Evolutionary conservation across 2,888 invertebrate species (phyloP).

Genomic region (Neuroscelio doddi): DNA sequence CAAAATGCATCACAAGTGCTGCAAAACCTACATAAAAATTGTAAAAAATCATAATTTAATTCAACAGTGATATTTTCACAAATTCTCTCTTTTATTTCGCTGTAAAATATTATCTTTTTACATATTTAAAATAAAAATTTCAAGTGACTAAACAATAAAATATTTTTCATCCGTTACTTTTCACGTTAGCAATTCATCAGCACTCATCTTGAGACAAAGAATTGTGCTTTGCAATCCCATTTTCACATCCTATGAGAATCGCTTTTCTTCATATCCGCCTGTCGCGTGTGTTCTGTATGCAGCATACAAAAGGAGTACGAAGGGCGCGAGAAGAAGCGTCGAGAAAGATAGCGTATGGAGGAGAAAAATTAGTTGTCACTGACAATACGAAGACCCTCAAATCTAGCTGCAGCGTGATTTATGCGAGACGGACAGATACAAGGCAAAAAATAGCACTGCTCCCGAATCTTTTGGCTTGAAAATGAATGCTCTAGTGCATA

Average conservation of each 20-base stretch:
- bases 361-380: slow-evolving; percentile 62
- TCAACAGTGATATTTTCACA: too few species aligned
- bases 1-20: too few species aligned
- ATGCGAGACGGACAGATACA: too few species aligned
- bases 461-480: too few species aligned
- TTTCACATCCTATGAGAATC: slow-evolving; percentile 7
- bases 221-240: slow-evolving; percentile 5
- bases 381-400: slow-evolving; percentile 42
- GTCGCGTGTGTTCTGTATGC: slow-evolving; percentile 8
- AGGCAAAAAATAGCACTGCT: too few species aligned
- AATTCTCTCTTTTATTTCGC: too few species aligned
- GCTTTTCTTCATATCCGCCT: slow-evolving; percentile 23
- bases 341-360: slow-evolving; percentile 37
- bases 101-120: too few species aligned
- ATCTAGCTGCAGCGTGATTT: slow-evolving; percentile 18
- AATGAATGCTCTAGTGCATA: too few species aligned
- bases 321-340: slow-evolving; percentile 19
- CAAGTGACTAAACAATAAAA: slow-evolving; percentile 14
- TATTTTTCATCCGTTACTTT: slow-evolving; percentile 14
- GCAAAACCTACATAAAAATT: too few species aligned
- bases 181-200: slow-evolving; percentile 1
- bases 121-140: slow-evolving; percentile 17
- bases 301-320: slow-evolving; percentile 22
- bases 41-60: too few species aligned
- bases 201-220: slow-evolving; percentile 5